phyloP scores from a whole-genome alignment of 2,797 vertebrate genomes.

The Limosa lapponica region DNA sequence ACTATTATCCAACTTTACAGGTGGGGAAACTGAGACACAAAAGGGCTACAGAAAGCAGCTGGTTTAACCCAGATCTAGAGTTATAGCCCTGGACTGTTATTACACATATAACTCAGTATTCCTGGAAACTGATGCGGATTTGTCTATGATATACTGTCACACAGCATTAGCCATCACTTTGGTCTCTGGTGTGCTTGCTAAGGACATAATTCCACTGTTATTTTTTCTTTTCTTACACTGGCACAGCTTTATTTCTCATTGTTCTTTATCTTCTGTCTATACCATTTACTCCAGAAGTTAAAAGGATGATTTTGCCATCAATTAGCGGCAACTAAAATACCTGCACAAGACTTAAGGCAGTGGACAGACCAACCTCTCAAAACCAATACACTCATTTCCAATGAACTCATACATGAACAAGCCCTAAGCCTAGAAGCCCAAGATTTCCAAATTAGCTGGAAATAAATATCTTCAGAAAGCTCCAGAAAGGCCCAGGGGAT shows the following conservation, averaged over 20 bases:
- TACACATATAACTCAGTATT: neutral
- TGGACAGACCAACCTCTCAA: neutral
- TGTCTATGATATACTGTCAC: neutral
- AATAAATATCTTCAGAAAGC: neutral
- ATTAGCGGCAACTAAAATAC: neutral
- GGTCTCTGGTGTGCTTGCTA: neutral
- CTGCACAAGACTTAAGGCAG: neutral
- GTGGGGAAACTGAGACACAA: slow-evolving; percentile 8
- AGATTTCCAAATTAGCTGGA: neutral
- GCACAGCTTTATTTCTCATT: neutral
- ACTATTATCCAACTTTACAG: neutral
- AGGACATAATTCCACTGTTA: neutral
- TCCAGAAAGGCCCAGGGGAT: neutral
- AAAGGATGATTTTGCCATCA: neutral
- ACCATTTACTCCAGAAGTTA: neutral
- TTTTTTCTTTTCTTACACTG: neutral
- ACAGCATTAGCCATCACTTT: neutral
- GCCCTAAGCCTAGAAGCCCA: neutral
- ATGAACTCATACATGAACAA: neutral
- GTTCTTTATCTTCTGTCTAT: neutral
- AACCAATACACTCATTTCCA: neutral
- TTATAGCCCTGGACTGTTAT: neutral
- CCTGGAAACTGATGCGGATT: neutral
- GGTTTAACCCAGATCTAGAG: neutral
- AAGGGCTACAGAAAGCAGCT: neutral